Base-by-base conservation (phyloP, 2,888 invertebrate genomes). In the Dysmachus trigonus region DNA sequence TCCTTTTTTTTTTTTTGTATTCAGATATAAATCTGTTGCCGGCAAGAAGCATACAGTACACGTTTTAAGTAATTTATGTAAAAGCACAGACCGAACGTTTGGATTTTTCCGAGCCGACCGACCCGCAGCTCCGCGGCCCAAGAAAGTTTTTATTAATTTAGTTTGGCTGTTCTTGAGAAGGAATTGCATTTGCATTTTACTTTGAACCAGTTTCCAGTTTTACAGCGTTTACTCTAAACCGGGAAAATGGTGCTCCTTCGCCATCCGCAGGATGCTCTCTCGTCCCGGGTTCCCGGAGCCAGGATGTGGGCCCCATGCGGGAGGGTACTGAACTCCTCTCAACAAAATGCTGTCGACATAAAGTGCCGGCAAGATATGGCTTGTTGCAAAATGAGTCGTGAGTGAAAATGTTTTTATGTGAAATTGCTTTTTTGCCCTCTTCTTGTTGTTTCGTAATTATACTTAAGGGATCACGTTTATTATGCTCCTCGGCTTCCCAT, bases 401-500 rank as follows among this genome's bases (percentile, higher is more conserved):
- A 81, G 53, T 81, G 62, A 81, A 81, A 81, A 81, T 81, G 81
- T 81, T 81, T 81, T 81, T 81, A 81, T 81, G 81, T 81, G 81
- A 81, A 81, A 81, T 81, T 81, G 81, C 81, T 62, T 81, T 81
- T 77, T 81, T 33, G 62, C 53, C 81, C 81, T 81, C 18, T 35
- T 31, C 53, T 53, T 81, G 81, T 81, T 81, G 81, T 81, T 81
- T 81, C 81, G 62, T 62, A 81, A 81, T 81, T 81, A 81, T 81
- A 81, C 81, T 81, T 81, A 81, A 53, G 62, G 81, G 81, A 81
- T 81, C 81, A 81, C 62, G 81, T 53, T 41, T 81, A 81, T 81
- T 53, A 22, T 33, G 53, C 33, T 53, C 51, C 53, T 31, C 18
- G 18, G 41, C 33, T n/a, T n/a, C 51, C 33, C 33, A 13, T 81